phyloP scores from a whole-genome alignment of 2,888 invertebrate species.

The Idaea biselata region DNA sequence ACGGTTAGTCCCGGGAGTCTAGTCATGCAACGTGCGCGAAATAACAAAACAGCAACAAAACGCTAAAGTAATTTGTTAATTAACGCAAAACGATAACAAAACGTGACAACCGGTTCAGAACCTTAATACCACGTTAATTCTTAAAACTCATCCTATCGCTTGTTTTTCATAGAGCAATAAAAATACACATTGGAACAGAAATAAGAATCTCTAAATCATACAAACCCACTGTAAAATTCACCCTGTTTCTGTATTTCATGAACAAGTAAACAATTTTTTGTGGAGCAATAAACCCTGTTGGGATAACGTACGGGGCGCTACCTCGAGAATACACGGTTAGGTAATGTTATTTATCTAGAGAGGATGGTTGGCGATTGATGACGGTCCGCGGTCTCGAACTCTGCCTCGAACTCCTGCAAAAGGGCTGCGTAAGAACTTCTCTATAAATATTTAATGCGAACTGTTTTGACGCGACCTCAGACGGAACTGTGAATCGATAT shows the following conservation, averaged over 20 bases:
- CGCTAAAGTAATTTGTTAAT: neutral
- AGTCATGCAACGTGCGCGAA: neutral
- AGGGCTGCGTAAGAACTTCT: conserved; percentile 37
- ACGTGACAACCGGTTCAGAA: neutral
- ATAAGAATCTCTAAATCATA: neutral
- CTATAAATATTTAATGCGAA: conserved; percentile 63
- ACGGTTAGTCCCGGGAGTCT: neutral
- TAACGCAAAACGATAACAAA: neutral
- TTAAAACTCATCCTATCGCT: no score
- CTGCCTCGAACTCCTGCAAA: conserved; percentile 17
- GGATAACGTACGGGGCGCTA: conserved; percentile 36
- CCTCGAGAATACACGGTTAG: conserved; percentile 41
- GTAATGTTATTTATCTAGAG: conserved; percentile 47
- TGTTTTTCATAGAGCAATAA: no score
- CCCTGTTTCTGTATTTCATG: conserved; percentile 13
- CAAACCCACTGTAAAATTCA: conserved; percentile 1
- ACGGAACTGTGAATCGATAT: conserved; percentile 54
- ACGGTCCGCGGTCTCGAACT: conserved; percentile 35
- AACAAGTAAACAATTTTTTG: conserved; percentile 27
- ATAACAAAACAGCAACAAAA: neutral
- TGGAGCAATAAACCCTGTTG: conserved; percentile 32
- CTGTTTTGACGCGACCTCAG: conserved; percentile 37
- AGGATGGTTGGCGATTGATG: conserved; percentile 50
- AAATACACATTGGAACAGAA: no score
- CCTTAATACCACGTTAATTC: neutral